phyloP scores from a whole-genome alignment of 2,113 vertebrate genomes.

The Arenaria interpres region DNA sequence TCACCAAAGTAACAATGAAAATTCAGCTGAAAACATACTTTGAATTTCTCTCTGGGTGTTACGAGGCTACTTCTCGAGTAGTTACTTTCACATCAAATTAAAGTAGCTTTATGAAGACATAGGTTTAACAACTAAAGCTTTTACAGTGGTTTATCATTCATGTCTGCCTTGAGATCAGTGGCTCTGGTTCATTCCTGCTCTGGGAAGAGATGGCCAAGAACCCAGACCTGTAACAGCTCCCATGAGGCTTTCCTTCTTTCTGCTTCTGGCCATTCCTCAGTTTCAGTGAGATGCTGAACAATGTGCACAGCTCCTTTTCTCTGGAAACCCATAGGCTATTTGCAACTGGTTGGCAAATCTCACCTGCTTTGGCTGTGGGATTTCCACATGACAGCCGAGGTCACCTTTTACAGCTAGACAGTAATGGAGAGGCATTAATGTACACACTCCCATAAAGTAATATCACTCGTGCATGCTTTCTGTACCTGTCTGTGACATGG shows the following conservation, averaged over 20 bases:
- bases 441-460: not conserved
- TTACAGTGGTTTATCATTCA: not conserved
- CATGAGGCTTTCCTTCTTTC: not conserved
- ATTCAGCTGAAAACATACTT: constrained; percentile 11
- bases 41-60: not conserved
- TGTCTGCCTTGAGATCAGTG: not conserved
- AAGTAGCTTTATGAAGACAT: not conserved
- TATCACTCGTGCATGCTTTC: not conserved
- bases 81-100: not conserved
- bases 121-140: not conserved
- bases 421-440: not conserved
- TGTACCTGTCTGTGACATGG: not conserved
- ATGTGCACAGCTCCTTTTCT: fast-evolving
- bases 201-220: not conserved
- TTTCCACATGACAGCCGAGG: not conserved
- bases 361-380: not conserved
- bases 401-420: not conserved
- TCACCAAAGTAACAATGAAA: not conserved
- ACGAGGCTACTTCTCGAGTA: not conserved
- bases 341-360: not conserved
- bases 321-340: not conserved
- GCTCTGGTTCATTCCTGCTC: not conserved
- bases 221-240: not conserved
- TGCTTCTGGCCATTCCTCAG: not conserved
- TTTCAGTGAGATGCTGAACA: not conserved